Evolutionary conservation across 2,888 invertebrate species (phyloP).

Genomic region (Synergus itoensis): DNA sequence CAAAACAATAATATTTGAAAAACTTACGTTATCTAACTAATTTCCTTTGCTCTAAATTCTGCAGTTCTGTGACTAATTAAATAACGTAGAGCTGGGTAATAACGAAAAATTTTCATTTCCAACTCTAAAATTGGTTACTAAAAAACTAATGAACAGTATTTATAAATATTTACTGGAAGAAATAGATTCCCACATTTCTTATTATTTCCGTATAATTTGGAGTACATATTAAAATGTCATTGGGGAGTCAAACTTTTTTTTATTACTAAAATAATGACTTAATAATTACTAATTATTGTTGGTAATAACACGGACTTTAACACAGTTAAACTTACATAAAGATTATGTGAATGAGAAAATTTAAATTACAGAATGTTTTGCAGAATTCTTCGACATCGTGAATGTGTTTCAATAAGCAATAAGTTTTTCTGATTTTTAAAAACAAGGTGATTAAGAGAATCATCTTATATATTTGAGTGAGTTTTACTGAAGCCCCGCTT

Average conservation of each 20-base stretch:
- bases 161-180: neutral
- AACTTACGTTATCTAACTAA: neutral
- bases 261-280: neutral
- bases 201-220: neutral
- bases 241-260: neutral
- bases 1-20: too few species aligned
- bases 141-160: neutral
- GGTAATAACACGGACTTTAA: neutral
- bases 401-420: neutral
- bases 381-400: neutral
- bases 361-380: neutral
- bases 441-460: neutral
- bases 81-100: neutral
- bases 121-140: neutral
- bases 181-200: neutral
- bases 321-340: neutral
- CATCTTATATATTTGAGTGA: neutral
- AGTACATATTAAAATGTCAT: neutral
- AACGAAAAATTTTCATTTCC: neutral
- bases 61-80: neutral
- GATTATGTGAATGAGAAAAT: neutral
- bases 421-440: neutral
- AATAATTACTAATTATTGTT: neutral
- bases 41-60: neutral
- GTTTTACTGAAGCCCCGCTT: constrained; percentile 16